A percentile compares a stretch with the other conserved stretches of the same genome.
Conservation (phyloP, 1,140 invertebrate species). For the Lutraria rhynchaena region DNA sequence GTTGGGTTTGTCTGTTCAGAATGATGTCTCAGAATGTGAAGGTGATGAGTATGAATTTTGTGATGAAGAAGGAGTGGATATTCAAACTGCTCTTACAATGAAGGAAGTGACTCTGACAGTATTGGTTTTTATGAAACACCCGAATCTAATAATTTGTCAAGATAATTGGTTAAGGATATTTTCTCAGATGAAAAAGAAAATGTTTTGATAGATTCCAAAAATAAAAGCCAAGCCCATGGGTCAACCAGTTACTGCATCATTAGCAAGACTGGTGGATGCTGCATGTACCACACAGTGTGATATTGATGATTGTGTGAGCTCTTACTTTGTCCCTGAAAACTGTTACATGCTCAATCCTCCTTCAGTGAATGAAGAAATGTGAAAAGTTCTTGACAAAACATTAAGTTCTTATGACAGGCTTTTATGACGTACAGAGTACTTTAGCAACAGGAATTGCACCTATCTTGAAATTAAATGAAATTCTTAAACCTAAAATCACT, state of each 20-base stretch:
- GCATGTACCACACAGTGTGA: slow-evolving; percentile 1
- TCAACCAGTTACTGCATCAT: background rate
- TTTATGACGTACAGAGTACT: slow-evolving; percentile 5
- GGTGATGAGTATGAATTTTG: no score
- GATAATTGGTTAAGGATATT: no score
- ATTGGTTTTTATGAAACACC: no score
- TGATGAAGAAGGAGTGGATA: no score
- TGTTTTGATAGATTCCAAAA: background rate
- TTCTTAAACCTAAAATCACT: background rate
- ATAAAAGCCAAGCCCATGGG: background rate
- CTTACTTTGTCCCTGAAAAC: background rate
- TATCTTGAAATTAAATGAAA: slow-evolving; percentile 2
- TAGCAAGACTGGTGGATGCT: slow-evolving; percentile 5
- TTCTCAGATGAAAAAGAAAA: no score
- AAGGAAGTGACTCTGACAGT: no score
- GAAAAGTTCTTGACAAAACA: slow-evolving; percentile 22
- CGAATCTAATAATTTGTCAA: no score
- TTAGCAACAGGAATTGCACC: slow-evolving; percentile 18
- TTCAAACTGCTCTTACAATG: no score
- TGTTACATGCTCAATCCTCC: slow-evolving; percentile 13
- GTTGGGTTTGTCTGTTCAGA: no score
- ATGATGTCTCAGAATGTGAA: no score
- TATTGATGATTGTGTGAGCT: background rate
- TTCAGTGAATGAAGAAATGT: slow-evolving; percentile 17
- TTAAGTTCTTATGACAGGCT: slow-evolving; percentile 6